Percentiles rank a stretch among this genome's conserved stretches.
These are phyloP conservation scores for Mastigias papua DNA, from an alignment of 30 jellyfish, hydroid and myxozoan species.

Conservation along the genomic window DNA sequence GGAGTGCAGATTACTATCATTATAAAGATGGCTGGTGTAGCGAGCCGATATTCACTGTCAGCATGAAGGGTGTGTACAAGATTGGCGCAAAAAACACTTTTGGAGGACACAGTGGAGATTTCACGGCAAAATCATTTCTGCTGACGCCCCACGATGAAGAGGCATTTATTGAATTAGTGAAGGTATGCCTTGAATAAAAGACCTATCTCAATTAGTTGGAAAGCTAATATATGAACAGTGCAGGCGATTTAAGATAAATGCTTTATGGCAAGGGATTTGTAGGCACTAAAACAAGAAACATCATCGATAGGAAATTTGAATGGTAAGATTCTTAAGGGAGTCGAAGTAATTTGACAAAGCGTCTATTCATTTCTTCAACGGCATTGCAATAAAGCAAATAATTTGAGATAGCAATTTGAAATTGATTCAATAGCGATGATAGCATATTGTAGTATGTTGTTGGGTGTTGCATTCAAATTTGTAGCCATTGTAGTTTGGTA, in stretches of 20 bases:
- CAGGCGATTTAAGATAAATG: background rate
- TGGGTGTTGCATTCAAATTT: too few species aligned
- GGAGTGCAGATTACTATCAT: conserved; percentile 71
- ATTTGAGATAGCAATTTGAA: too few species aligned
- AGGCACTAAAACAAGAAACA: too few species aligned
- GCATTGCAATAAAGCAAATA: too few species aligned
- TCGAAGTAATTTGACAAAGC: too few species aligned
- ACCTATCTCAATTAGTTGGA: background rate
- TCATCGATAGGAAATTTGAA: too few species aligned
- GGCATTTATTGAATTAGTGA: conserved; percentile 25
- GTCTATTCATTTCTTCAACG: too few species aligned
- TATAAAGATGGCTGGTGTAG: conserved; percentile 81
- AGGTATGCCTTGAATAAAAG: conserved; percentile 28
- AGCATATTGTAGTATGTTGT: too few species aligned
- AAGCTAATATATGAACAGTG: conserved; percentile 2
- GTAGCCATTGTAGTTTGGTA: too few species aligned
- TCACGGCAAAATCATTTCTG: conserved; percentile 54
- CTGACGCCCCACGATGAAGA: conserved; percentile 56
- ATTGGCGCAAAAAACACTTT: conserved; percentile 54
- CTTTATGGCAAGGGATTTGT: background rate
- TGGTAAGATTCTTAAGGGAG: too few species aligned
- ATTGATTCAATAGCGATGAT: too few species aligned
- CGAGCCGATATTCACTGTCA: conserved; percentile 66
- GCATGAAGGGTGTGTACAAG: conserved; percentile 58
- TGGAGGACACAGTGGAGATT: conserved; percentile 74